phyloP scores from a whole-genome alignment of 2,113 vertebrate species.

The Anas platyrhynchos region DNA sequence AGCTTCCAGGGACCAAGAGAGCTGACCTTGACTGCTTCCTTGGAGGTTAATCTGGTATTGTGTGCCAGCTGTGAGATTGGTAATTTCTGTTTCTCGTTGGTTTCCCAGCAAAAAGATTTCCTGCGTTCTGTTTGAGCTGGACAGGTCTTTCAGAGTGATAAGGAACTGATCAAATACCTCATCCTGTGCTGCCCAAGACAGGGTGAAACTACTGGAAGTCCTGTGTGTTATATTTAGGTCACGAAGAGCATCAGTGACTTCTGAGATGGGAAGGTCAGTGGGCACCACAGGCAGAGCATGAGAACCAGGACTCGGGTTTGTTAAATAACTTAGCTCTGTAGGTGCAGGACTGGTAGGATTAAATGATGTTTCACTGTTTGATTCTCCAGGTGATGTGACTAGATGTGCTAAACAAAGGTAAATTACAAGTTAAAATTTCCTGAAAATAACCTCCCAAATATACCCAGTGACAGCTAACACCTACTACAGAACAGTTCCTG shows the following conservation, averaged over 20 bases:
- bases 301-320: background rate
- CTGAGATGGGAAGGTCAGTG: background rate
- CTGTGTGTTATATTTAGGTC: background rate
- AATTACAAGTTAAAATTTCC: background rate
- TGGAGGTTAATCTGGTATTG: background rate
- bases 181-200: conserved; percentile 7
- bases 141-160: background rate
- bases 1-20: background rate
- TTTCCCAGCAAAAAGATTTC: background rate
- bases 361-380: background rate
- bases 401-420: background rate
- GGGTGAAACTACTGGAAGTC: background rate
- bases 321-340: background rate
- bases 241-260: background rate
- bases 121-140: background rate
- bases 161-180: conserved; percentile 14
- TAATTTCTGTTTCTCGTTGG: background rate
- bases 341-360: background rate
- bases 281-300: background rate
- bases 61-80: background rate
- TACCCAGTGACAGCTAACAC: background rate
- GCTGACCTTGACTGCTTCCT: background rate
- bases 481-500: background rate
- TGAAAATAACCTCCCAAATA: background rate
- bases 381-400: background rate